Base-by-base conservation (phyloP, 2,113 vertebrate genomes). In the Pangasianodon hypophthalmus region DNA sequence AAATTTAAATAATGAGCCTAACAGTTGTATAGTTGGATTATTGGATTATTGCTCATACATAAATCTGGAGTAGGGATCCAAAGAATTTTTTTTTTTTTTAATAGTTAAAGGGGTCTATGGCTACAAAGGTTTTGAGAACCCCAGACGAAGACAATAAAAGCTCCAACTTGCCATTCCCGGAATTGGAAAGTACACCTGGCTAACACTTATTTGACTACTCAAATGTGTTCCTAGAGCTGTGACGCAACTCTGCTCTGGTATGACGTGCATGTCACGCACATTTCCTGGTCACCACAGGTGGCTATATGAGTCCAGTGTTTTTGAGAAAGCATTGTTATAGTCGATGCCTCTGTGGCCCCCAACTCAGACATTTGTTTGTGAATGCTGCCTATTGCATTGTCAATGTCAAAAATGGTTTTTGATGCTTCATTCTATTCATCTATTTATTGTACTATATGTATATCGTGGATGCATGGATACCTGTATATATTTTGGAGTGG, bases 401-500 rank as follows among this genome's bases (percentile, higher is more conserved):
- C 48, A 91, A 79, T 90, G 32, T 90, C 94, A 86, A 90, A 89
- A 92, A 83, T 92, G 92, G 88, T 91, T 94, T 95, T 94, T 92
- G 91, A 95, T 95, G 95, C 93, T 94, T 92, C 96, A 93, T 95
- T 92, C 1, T 95, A 93, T 95, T 92, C 1, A 81, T 29, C 29
- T 81, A 37, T 56, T 56, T 82, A 82, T n/a, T 29, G 11, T 52
- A n/a, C 26, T 79, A 79, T 14, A n/a, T 50, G 77, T 52, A 80
- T 80, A 50, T 50, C 46, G 16, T 52, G 69, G 69, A 71, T 80
- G 24, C 41, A 79, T 96, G 95, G 94, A 93, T 95, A 95, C 94
- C 94, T 96, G 96, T 97, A 96, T 94, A 97, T 93, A 94, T 92
- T 94, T 97, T 96, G 93, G 90, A 88, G 89, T 96, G 95, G 96